A percentile compares a stretch with the other conserved stretches of the same genome.
Evolutionary conservation across 92 coral and sea anemone species (phyloP).

Genomic region (Porites divaricata): DNA sequence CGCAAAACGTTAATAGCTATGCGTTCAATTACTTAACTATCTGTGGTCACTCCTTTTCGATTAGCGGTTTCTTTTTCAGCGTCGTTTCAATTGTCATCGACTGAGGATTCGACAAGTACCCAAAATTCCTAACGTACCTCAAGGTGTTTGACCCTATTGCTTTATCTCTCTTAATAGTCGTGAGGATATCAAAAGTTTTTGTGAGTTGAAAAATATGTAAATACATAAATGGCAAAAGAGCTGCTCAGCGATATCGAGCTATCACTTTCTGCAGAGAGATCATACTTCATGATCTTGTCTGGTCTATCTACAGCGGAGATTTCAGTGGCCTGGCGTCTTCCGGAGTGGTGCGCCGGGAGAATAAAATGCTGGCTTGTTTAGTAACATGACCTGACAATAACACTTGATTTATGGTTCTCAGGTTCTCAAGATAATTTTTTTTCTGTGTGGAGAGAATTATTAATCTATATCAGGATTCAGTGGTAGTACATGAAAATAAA

Average conservation of each 20-base stretch:
- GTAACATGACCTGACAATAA: too few species aligned
- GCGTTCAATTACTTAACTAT: too few species aligned
- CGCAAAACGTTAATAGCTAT: too few species aligned
- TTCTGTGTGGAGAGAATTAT: too few species aligned
- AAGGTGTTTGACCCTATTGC: neutral
- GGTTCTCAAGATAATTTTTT: too few species aligned
- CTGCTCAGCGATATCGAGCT: neutral
- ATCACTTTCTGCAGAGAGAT: neutral
- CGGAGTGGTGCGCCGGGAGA: too few species aligned
- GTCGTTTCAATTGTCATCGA: neutral
- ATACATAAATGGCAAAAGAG: too few species aligned
- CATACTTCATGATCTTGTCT: neutral
- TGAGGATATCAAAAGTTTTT: neutral
- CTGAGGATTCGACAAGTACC: neutral
- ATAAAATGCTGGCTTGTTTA: too few species aligned
- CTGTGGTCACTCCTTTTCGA: neutral
- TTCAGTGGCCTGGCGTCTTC: too few species aligned
- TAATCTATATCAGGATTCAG: too few species aligned
- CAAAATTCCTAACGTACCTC: neutral
- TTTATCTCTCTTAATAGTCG: neutral
- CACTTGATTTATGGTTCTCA: too few species aligned
- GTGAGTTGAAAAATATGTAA: neutral
- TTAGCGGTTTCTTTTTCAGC: neutral
- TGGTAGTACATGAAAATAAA: neutral
- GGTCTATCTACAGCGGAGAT: too few species aligned